Conservation (phyloP, 2,888 invertebrate species). For the Agonopterix alstromeriana region DNA sequence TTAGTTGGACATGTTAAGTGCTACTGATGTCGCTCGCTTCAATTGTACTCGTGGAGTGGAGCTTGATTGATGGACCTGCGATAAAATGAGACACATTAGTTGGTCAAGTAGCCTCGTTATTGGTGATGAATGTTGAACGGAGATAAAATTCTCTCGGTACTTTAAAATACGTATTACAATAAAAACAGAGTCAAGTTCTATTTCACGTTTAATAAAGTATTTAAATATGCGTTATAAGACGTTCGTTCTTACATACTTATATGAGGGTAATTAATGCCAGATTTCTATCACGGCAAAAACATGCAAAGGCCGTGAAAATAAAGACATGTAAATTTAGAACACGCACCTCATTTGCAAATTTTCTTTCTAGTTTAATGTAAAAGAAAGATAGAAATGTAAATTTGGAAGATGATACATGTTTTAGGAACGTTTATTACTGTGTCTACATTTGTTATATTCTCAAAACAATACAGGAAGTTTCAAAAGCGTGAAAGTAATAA, state of each 20-base stretch:
- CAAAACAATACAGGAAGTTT: not conserved
- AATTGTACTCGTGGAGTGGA: conserved; percentile 70
- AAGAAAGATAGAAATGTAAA: not conserved
- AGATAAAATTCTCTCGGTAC: conserved; percentile 1
- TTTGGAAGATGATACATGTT: not conserved
- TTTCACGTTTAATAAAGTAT: not conserved
- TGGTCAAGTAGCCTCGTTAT: conserved; percentile 70
- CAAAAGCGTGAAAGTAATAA: not conserved
- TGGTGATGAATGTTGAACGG: conserved; percentile 54
- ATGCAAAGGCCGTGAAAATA: conserved; percentile 15
- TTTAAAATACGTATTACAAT: not conserved
- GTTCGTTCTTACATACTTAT: not conserved
- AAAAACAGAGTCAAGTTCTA: not conserved
- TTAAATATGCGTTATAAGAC: not conserved
- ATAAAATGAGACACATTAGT: conserved; percentile 75
- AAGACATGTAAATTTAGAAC: conserved; percentile 14
- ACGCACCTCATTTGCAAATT: conserved; percentile 9
- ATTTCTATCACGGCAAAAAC: conserved; percentile 13
- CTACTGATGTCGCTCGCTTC: conserved; percentile 65
- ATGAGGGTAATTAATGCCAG: conserved; percentile 8
- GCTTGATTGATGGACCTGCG: conserved; percentile 76
- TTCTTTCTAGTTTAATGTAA: not conserved
- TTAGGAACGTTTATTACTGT: too few relatives aligned
- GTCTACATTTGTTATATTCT: not conserved
- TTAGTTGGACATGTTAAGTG: conserved; percentile 73